A percentile compares a stretch with the other conserved stretches of the same genome.
Conservation (phyloP, 2,113 vertebrate genomes). For the Micronisus gabar region DNA sequence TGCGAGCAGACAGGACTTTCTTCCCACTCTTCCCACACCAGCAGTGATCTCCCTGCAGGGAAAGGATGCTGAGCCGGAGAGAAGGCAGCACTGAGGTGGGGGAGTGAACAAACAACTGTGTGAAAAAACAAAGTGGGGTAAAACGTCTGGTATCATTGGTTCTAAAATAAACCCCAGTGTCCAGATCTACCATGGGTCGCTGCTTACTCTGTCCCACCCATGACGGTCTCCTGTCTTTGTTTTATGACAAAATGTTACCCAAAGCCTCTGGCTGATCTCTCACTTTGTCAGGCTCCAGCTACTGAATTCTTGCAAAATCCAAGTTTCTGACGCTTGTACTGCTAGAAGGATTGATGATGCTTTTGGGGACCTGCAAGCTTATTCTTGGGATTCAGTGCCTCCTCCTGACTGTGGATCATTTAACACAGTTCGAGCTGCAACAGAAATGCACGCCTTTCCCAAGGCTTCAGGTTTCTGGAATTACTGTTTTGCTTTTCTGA, state of each 20-base stretch:
- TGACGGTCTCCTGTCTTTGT: not conserved
- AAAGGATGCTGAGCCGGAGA: fast-evolving
- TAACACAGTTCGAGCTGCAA: not conserved
- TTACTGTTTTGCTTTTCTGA: not conserved
- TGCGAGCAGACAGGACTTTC: not conserved
- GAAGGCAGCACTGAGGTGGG: not conserved
- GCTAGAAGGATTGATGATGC: not conserved
- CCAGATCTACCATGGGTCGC: not conserved
- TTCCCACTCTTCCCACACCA: not conserved
- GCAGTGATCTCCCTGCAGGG: not conserved
- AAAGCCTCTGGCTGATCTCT: not conserved
- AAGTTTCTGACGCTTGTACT: not conserved
- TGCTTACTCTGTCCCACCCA: not conserved
- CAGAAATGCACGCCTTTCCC: not conserved
- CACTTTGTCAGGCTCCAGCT: not conserved
- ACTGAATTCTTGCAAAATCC: not conserved
- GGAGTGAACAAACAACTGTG: not conserved
- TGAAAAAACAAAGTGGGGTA: not conserved
- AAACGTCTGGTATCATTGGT: not conserved
- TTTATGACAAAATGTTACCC: not conserved
- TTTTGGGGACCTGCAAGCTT: not conserved
- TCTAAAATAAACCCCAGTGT: not conserved
- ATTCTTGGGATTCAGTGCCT: not conserved
- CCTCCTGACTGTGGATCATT: fast-evolving
- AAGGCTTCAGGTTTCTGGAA: not conserved